These are phyloP conservation scores for Stramonita haemastoma DNA, from an alignment of 2,888 invertebrate species.

Conservation along the genomic window DNA sequence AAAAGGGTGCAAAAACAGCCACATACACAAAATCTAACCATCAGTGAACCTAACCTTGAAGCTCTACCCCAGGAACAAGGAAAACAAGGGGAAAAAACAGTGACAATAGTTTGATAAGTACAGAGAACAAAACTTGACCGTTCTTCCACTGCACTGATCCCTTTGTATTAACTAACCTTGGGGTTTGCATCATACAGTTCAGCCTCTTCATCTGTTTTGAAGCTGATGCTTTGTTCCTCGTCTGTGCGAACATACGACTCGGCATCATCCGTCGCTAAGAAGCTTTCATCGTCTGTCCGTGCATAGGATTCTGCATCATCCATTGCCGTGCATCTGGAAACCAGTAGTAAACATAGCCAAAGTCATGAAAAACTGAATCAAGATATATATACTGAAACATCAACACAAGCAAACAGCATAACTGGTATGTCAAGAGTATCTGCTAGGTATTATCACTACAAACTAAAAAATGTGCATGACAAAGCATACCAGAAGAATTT, in stretches of 20 bases:
- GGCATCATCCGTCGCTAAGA: slow-evolving; percentile 60
- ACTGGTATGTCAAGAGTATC: no score
- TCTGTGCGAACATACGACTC: slow-evolving; percentile 68
- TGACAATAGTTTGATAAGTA: no score
- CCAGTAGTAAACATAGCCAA: background rate
- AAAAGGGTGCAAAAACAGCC: no score
- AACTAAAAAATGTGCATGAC: no score
- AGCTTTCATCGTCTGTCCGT: slow-evolving; percentile 71
- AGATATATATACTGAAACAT: background rate
- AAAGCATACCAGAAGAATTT: no score
- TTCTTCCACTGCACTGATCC: background rate
- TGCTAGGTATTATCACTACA: no score
- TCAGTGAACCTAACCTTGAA: no score
- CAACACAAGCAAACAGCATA: background rate
- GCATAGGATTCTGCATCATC: slow-evolving; percentile 73
- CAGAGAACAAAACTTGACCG: background rate
- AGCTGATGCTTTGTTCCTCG: slow-evolving; percentile 67
- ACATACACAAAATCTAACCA: no score
- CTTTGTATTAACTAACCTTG: slow-evolving; percentile 63
- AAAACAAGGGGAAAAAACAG: no score
- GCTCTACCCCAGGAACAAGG: no score
- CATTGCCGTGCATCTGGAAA: slow-evolving; percentile 59
- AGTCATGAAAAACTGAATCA: background rate
- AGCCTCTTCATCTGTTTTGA: slow-evolving; percentile 71
- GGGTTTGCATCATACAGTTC: slow-evolving; percentile 76